Evolutionary conservation across 2,113 vertebrate species (phyloP).

Genomic region (Hiodon tergisus): DNA sequence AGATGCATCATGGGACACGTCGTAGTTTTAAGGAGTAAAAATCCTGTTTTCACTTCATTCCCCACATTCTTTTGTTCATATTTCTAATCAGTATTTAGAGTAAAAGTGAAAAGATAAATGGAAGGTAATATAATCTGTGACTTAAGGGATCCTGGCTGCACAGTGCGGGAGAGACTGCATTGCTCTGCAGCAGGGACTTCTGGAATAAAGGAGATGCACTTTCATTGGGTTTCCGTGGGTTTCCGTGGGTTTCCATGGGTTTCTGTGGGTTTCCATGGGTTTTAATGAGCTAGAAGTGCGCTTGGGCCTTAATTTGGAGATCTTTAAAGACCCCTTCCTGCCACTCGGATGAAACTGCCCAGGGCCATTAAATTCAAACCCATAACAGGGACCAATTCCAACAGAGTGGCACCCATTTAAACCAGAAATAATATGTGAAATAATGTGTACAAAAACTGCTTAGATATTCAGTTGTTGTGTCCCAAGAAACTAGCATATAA

Average conservation of each 20-base stretch:
- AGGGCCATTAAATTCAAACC: slow-evolving; percentile 19
- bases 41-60: no score
- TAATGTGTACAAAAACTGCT: slow-evolving; percentile 19
- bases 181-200: neutral
- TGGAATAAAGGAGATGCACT: neutral
- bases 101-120: no score
- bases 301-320: neutral
- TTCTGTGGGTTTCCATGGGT: neutral
- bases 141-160: neutral
- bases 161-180: neutral
- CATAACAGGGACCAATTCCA: slow-evolving; percentile 25
- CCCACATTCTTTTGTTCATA: no score
- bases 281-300: slow-evolving; percentile 15
- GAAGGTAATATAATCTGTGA: no score
- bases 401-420: slow-evolving; percentile 20
- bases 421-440: slow-evolving; percentile 11
- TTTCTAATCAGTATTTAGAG: no score
- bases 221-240: neutral
- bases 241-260: neutral
- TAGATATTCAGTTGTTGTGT: slow-evolving; percentile 19
- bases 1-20: no score
- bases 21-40: no score
- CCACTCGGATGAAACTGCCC: slow-evolving; percentile 10
- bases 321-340: slow-evolving; percentile 10
- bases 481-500: slow-evolving; percentile 7